Evolutionary conservation across 2,797 vertebrate species (phyloP).

Genomic region (Hyperoplus lanceolatus): DNA sequence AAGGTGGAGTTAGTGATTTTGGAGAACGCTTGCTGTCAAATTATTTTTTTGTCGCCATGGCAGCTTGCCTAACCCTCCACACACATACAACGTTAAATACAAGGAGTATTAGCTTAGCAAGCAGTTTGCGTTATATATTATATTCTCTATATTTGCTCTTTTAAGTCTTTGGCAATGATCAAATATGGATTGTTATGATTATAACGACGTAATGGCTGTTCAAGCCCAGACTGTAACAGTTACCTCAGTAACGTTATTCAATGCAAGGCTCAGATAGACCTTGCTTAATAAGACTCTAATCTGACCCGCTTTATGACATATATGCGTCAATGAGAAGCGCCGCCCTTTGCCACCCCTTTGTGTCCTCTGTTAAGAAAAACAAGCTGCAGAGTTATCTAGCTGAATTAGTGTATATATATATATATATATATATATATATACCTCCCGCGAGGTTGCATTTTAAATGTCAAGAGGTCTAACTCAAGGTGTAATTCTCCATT

Average conservation of each 20-base stretch:
- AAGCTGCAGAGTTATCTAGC: conserved; percentile 30
- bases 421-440: too few relatives aligned
- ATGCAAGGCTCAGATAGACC: conserved; percentile 22
- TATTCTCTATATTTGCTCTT: background rate
- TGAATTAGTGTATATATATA: conserved; percentile 30
- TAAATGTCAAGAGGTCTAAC: conserved; percentile 67
- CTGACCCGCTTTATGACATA: conserved; percentile 55
- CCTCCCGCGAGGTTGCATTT: conserved; percentile 68
- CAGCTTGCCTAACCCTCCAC: background rate
- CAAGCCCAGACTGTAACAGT: background rate
- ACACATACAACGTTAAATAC: background rate
- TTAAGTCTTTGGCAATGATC: conserved; percentile 23
- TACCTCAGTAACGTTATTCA: conserved; percentile 4
- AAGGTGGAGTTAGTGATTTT: too few relatives aligned
- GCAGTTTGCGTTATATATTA: conserved; percentile 11
- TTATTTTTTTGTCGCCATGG: too few relatives aligned
- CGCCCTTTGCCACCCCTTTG: conserved; percentile 50
- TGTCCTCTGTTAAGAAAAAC: conserved; percentile 48
- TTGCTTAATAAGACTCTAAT: conserved; percentile 34
- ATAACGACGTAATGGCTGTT: background rate
- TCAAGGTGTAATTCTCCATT: conserved; percentile 72
- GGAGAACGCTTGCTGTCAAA: too few relatives aligned
- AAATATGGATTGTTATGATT: background rate
- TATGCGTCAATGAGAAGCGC: conserved; percentile 69
- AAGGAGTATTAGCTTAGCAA: conserved; percentile 1